Base-by-base conservation (phyloP, 1,140 invertebrate species). In the Coptotermes formosanus region DNA sequence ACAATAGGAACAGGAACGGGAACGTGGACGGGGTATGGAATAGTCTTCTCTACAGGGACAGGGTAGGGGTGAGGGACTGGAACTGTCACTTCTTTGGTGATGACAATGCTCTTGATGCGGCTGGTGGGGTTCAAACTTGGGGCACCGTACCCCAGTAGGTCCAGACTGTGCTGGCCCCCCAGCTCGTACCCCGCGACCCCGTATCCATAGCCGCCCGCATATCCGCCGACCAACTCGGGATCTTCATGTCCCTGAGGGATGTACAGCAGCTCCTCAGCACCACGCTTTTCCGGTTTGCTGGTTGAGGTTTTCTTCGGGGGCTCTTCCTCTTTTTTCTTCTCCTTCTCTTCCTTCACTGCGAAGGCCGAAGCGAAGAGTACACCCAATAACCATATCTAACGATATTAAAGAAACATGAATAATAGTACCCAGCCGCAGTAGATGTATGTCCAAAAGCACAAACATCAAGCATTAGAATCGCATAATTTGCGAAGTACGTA, bases 31-130 rank as follows among this genome's bases (percentile, higher is more conserved):
- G 85, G 85, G 48, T 86, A 86, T 19, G 86, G 86, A 19, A 86
- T 82, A 2, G n/a, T 43, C 48, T 84, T 86, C 25, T 86, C 86
- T n/a, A 86, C 85, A n/a, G 85, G 85, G 30, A 59, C 48, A 6
- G 91, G 91, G 25, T 89, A 88, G 30, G 25, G 87, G 86, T 90
- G 88, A 69, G 94, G 94, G 30, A 95, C 93, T 84, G 94, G 94
- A 87, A 95, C 92, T 38, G 91, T 91, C 48, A 93, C 93, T 88
- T 94, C 93, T 8, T 95, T 94, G 69, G 93, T 93, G 87, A 92
- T 91, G 82, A 92, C 94, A 52, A 93, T 91, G 55, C 92, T 55
- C 48, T 84, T 84, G 83, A 84, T 64, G 45, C 59, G 64, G 64
- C 64, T 75, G 64, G 64, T 30, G 64, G 64, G 64, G 16, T 7